Evolutionary conservation across 2,797 vertebrate genomes (phyloP).

Genomic region (Smutsia temminckii): DNA sequence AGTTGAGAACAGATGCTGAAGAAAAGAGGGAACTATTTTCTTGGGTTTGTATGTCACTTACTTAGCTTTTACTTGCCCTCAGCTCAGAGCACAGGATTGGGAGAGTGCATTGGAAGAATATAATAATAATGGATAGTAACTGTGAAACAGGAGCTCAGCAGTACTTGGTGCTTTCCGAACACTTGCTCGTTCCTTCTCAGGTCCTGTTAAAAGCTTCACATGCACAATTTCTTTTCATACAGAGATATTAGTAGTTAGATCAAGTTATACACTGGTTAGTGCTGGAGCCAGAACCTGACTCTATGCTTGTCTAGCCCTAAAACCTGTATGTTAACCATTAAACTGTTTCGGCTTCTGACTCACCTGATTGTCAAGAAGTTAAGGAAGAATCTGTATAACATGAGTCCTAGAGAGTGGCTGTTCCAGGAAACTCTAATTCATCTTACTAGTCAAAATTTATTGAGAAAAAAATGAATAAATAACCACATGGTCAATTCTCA

Average conservation of each 20-base stretch:
- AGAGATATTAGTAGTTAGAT: background rate
- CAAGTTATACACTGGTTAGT: background rate
- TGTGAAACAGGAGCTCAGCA: background rate
- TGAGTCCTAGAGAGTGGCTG: background rate
- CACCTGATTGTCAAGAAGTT: conserved; percentile 18
- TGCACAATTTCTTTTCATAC: background rate
- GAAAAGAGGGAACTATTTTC: background rate
- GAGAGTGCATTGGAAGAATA: background rate
- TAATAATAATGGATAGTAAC: background rate
- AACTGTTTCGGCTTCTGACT: background rate
- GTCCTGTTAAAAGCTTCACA: background rate
- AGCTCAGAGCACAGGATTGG: conserved; percentile 9
- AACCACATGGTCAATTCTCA: background rate
- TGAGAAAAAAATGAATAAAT: conserved; percentile 16
- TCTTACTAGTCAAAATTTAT: conserved; percentile 46
- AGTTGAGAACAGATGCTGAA: background rate
- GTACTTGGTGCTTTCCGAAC: background rate
- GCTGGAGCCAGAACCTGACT: background rate
- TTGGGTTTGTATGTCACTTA: conserved; percentile 3
- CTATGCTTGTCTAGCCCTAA: background rate
- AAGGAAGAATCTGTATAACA: background rate
- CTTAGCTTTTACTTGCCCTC: conserved; percentile 1
- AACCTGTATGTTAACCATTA: background rate
- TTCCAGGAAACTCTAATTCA: conserved; percentile 35
- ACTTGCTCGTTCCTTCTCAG: background rate